phyloP scores from a whole-genome alignment of 2,888 invertebrate species.

The Gnatocerus cornutus region DNA sequence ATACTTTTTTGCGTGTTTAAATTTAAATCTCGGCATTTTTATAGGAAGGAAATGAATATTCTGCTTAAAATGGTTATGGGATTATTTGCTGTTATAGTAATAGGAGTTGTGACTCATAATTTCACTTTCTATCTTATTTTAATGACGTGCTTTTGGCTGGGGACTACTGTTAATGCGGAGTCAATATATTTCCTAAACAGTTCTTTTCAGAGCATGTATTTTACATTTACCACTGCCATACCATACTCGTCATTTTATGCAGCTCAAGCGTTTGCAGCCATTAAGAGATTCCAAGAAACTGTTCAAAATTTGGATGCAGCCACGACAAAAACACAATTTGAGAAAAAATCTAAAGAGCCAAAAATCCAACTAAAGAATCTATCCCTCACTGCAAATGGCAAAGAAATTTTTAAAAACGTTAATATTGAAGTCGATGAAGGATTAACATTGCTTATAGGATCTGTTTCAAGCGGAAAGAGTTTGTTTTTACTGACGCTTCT shows the following conservation, averaged over 20 bases:
- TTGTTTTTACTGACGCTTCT: not conserved
- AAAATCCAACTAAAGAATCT: not conserved
- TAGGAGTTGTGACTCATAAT: not conserved
- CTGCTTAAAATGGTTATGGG: not conserved
- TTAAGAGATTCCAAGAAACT: not conserved
- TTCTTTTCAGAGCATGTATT: not conserved
- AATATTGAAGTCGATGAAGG: not conserved
- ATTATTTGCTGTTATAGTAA: not conserved
- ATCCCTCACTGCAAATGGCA: not conserved
- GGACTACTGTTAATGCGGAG: not conserved
- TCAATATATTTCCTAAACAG: not conserved
- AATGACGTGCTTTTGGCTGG: not conserved
- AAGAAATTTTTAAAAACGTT: not conserved
- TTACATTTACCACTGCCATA: not conserved
- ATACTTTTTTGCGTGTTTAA: not conserved
- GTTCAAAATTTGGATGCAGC: not conserved
- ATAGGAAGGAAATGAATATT: not conserved
- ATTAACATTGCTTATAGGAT: not conserved
- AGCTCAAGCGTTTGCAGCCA: not conserved
- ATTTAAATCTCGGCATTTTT: no score
- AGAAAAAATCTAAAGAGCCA: not conserved
- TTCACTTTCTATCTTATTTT: not conserved
- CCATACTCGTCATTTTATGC: not conserved
- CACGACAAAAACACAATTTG: not conserved
- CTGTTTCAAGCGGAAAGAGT: not conserved